Conservation (phyloP, 1,140 invertebrate genomes). For the Drosophila rhopaloa region DNA sequence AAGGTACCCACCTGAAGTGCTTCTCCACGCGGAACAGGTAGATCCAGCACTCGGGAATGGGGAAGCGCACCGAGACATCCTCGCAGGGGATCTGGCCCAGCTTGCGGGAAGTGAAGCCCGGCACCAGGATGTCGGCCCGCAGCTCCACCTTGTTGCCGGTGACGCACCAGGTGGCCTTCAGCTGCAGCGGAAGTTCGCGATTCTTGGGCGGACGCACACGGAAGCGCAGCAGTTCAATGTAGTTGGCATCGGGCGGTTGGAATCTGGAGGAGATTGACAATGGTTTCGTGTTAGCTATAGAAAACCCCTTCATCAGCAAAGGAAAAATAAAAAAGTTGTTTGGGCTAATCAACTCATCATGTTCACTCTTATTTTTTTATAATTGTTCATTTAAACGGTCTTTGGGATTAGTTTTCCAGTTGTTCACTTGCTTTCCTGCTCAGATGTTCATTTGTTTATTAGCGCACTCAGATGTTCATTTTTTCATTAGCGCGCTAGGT, state of each 20-base stretch:
- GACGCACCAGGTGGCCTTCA: conserved; percentile 94
- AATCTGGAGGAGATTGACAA: conserved; percentile 88
- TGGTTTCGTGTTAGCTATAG: background rate
- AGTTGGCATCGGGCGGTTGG: conserved; percentile 99
- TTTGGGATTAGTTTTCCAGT: too few species aligned
- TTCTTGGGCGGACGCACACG: conserved; percentile 97
- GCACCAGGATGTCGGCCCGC: conserved; percentile 96
- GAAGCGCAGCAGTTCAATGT: conserved; percentile 98
- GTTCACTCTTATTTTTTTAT: too few species aligned
- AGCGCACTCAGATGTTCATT: too few species aligned
- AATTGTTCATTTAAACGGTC: too few species aligned
- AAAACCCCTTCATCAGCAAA: background rate
- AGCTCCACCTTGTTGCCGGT: conserved; percentile 96
- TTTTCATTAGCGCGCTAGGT: too few species aligned
- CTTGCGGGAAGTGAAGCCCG: conserved; percentile 97
- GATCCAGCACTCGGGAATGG: conserved; percentile 99
- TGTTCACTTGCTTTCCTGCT: too few species aligned
- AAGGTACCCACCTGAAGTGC: conserved; percentile 91
- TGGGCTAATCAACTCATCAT: too few species aligned
- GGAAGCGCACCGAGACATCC: conserved; percentile 98
- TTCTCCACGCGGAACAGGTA: conserved; percentile 99
- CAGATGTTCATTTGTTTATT: too few species aligned
- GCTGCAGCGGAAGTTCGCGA: conserved; percentile 97
- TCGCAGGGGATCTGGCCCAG: conserved; percentile 98
- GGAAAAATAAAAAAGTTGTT: too few species aligned